Conservation (phyloP, 2,113 vertebrate species). For the Xyrauchen texanus region DNA sequence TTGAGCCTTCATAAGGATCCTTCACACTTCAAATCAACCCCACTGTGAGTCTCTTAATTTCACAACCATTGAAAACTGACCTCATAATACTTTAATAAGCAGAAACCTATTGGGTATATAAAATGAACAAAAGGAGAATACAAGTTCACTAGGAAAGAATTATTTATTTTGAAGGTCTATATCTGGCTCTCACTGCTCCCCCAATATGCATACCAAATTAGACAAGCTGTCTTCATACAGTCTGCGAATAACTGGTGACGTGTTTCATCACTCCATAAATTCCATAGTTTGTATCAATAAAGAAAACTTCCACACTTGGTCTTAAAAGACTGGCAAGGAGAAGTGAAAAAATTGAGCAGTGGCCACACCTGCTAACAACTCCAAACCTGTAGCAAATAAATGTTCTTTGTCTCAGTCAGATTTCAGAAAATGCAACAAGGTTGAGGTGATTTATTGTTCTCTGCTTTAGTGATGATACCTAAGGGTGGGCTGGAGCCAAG, state of each 20-base stretch:
- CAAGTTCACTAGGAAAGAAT: not conserved
- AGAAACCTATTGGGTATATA: slow-evolving; percentile 15
- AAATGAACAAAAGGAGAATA: slow-evolving; percentile 12
- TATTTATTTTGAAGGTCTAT: not conserved
- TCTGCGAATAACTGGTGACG: too few relatives aligned
- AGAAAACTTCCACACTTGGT: not conserved
- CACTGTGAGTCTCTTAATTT: not conserved
- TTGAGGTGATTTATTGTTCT: slow-evolving; percentile 54
- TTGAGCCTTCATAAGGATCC: not conserved
- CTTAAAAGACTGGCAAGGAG: not conserved
- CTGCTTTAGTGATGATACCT: slow-evolving; percentile 47
- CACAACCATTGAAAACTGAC: slow-evolving; percentile 19
- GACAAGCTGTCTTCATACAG: slow-evolving; percentile 1
- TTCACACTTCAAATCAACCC: slow-evolving; percentile 8
- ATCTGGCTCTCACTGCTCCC: not conserved
- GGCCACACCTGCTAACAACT: not conserved
- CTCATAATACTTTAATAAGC: slow-evolving; percentile 21
- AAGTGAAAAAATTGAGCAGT: not conserved
- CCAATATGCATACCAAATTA: slow-evolving; percentile 31
- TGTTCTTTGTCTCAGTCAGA: slow-evolving; percentile 22
- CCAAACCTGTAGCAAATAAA: not conserved
- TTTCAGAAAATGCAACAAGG: slow-evolving; percentile 29
- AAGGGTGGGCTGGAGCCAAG: slow-evolving; percentile 43
- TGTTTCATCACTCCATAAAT: too few relatives aligned
- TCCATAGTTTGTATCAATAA: not conserved